These are phyloP conservation scores for Deilephila elpenor DNA, from an alignment of 2,888 invertebrate genomes.

Conservation along the genomic window DNA sequence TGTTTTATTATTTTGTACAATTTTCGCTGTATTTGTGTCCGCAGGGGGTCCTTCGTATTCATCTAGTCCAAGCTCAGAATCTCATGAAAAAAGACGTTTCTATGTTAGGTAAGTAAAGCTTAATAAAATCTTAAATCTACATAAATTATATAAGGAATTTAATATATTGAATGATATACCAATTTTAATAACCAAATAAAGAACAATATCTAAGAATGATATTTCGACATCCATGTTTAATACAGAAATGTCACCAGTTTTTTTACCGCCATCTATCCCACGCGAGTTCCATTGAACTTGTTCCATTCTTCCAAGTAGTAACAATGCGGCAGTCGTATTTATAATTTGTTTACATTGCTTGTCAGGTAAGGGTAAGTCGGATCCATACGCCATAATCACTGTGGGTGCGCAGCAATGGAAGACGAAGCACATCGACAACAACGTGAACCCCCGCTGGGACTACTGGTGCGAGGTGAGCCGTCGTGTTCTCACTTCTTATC, in stretches of 20 bases:
- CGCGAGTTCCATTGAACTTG: no score
- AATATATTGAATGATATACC: no score
- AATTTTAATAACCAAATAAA: no score
- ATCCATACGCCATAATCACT: slow-evolving; percentile 96
- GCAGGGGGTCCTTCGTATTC: slow-evolving; percentile 96
- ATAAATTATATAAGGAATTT: no score
- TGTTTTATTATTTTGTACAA: not conserved
- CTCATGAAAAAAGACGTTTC: slow-evolving; percentile 98
- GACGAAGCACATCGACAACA: slow-evolving; percentile 97
- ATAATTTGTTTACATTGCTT: slow-evolving; percentile 47
- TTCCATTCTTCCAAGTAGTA: not conserved
- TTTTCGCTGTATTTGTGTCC: not conserved
- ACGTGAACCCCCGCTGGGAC: slow-evolving; percentile 98
- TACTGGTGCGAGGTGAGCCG: slow-evolving; percentile 96
- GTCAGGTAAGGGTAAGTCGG: slow-evolving; percentile 96
- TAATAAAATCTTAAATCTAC: not conserved
- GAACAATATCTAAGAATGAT: no score
- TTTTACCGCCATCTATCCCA: no score
- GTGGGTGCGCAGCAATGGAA: slow-evolving; percentile 97
- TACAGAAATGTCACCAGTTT: no score
- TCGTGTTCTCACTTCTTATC: not conserved
- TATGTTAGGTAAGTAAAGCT: slow-evolving; percentile 87
- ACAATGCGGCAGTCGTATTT: not conserved
- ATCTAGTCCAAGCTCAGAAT: slow-evolving; percentile 97
- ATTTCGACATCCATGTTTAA: no score